Evolutionary conservation across 2,888 invertebrate species (phyloP).

Genomic region (Melipona beecheii): DNA sequence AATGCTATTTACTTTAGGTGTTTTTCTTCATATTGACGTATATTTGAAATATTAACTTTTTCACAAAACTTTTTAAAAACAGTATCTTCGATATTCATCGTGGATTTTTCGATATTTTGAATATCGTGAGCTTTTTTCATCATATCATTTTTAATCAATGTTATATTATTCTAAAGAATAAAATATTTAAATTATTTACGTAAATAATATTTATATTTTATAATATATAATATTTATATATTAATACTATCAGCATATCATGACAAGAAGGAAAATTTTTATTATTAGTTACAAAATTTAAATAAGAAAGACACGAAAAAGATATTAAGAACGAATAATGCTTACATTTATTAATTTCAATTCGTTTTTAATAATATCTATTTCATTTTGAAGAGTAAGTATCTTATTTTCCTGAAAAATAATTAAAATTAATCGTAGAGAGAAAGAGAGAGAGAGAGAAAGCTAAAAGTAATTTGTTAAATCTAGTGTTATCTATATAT

Average conservation of each 20-base stretch:
- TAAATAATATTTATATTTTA: not conserved
- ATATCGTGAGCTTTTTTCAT: conserved; percentile 89
- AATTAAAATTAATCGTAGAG: not conserved
- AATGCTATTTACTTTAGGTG: conserved; percentile 87
- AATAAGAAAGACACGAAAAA: not conserved
- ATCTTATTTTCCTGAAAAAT: conserved; percentile 87
- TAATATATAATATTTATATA: too few relatives aligned
- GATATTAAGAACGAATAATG: conserved; percentile 50
- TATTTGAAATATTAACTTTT: conserved; percentile 95
- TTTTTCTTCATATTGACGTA: conserved; percentile 97
- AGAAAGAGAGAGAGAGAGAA: too few relatives aligned
- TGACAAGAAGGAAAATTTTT: not conserved
- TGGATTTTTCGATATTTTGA: conserved; percentile 93
- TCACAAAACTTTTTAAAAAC: conserved; percentile 96
- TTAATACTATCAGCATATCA: not conserved
- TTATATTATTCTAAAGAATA: conserved; percentile 66
- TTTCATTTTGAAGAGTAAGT: conserved; percentile 87
- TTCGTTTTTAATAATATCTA: conserved; percentile 87
- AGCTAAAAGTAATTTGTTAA: too few relatives aligned
- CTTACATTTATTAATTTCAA: conserved; percentile 88
- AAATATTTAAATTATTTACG: conserved; percentile 83
- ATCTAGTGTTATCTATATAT: not conserved
- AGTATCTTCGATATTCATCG: conserved; percentile 96
- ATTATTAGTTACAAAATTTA: not conserved
- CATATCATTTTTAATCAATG: conserved; percentile 79